Percentiles rank a stretch among this genome's conserved stretches.
phyloP scores from a whole-genome alignment of 2,797 vertebrate genomes.

The Sebastes hopkinsi region DNA sequence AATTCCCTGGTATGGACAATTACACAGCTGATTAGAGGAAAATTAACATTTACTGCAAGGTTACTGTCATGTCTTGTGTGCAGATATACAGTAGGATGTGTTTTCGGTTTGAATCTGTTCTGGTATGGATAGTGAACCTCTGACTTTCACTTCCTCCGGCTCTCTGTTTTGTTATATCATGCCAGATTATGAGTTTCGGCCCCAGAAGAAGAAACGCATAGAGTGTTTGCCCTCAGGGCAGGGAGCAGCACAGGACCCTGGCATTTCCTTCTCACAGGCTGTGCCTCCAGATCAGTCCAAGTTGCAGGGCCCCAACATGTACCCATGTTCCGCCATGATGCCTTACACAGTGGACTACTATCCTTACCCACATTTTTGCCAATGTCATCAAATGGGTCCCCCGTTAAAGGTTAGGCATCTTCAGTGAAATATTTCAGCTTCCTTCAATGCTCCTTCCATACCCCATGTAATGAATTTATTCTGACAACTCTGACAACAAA shows the following conservation, averaged over 20 bases:
- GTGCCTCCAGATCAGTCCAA: constrained; percentile 63
- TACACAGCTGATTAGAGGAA: not conserved
- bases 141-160: constrained; percentile 23
- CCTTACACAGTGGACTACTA: constrained; percentile 62
- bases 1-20: constrained; percentile 85
- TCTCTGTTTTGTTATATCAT: not conserved
- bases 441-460: not conserved
- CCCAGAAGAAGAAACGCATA: constrained; percentile 5
- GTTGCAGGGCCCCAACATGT: constrained; percentile 61
- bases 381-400: constrained; percentile 72
- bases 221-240: not conserved
- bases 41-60: not conserved
- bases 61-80: not conserved
- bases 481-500: not conserved
- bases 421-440: not conserved
- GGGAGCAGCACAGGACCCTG: not conserved
- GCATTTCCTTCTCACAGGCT: constrained; percentile 59
- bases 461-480: not conserved
- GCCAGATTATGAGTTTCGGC: constrained; percentile 28
- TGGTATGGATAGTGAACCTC: not conserved
- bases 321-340: constrained; percentile 38
- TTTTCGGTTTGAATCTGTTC: not conserved
- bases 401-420: constrained; percentile 75
- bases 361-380: constrained; percentile 54
- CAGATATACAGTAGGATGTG: not conserved